phyloP scores from a whole-genome alignment of 23 tunicate species.

The Trididemnum miniatum region DNA sequence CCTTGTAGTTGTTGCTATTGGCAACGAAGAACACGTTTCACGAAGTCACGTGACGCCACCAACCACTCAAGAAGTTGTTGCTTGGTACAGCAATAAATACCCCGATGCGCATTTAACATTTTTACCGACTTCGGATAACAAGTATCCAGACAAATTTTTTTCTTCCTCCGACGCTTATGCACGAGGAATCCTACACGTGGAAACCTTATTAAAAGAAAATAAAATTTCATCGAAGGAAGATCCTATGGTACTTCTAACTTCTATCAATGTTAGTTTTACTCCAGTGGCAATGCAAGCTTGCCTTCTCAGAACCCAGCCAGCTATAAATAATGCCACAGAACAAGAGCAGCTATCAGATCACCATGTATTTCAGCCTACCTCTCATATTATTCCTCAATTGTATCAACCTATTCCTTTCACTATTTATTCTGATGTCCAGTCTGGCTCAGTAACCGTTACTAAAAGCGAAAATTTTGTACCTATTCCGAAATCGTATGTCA shows the following conservation, averaged over 20 bases:
- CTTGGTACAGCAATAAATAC: slow-evolving; percentile 59
- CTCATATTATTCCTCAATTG: not conserved
- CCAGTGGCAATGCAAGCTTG: not conserved
- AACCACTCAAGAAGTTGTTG: slow-evolving; percentile 50
- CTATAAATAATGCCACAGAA: not conserved
- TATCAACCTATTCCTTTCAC: slow-evolving; percentile 64
- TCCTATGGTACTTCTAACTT: slow-evolving; percentile 21
- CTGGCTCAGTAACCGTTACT: not conserved
- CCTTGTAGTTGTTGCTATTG: slow-evolving; percentile 39
- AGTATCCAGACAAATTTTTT: not conserved
- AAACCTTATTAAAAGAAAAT: not conserved
- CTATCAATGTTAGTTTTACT: slow-evolving; percentile 19
- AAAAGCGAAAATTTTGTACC: not conserved
- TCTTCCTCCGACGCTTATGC: slow-evolving; percentile 24
- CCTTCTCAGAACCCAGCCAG: not conserved
- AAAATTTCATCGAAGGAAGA: not conserved
- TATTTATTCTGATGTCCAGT: not conserved
- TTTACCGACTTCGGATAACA: slow-evolving; percentile 13
- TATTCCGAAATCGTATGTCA: not conserved
- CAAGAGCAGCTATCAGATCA: not conserved
- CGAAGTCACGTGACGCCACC: slow-evolving; percentile 25
- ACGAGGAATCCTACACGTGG: slow-evolving; percentile 9
- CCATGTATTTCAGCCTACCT: not conserved
- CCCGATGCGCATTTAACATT: slow-evolving; percentile 1
- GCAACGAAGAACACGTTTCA: not conserved